Conservation (phyloP, 2,888 invertebrate species). For the Nomada lathburiana region DNA sequence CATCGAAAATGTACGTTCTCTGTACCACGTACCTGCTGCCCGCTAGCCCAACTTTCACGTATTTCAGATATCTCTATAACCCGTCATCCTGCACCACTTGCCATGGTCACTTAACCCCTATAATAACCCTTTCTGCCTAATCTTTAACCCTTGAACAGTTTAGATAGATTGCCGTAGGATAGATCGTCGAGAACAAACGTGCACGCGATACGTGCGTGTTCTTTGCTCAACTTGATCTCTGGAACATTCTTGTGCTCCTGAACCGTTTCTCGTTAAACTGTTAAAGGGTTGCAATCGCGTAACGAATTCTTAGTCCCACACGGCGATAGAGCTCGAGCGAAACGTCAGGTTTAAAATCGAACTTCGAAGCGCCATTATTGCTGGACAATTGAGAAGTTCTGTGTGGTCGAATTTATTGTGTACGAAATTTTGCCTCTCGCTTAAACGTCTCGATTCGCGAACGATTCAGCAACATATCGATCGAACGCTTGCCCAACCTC, state of each 20-base stretch:
- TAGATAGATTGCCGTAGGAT: background rate
- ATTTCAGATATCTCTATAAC: constrained; percentile 37
- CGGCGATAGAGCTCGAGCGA: background rate
- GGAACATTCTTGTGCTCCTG: background rate
- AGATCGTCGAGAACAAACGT: background rate
- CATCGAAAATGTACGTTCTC: constrained; percentile 81
- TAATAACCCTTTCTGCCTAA: background rate
- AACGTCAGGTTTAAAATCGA: constrained; percentile 13
- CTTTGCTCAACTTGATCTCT: background rate
- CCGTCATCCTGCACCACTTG: constrained; percentile 24
- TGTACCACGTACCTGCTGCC: constrained; percentile 65
- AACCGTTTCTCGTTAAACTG: constrained; percentile 14
- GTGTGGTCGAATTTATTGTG: background rate
- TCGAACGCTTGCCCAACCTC: background rate
- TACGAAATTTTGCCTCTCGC: background rate
- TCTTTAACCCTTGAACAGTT: constrained; percentile 36
- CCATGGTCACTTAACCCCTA: background rate
- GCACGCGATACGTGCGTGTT: no score
- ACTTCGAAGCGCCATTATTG: background rate
- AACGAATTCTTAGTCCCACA: constrained; percentile 5
- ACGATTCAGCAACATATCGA: background rate
- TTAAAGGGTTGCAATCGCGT: constrained; percentile 29
- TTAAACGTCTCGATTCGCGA: constrained; percentile 7
- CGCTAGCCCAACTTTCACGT: constrained; percentile 56
- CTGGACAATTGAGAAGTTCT: background rate